Percentiles rank a stretch among this genome's conserved stretches.
phyloP scores from a whole-genome alignment of 2,888 invertebrate genomes.

The Drosophila mettleri region DNA sequence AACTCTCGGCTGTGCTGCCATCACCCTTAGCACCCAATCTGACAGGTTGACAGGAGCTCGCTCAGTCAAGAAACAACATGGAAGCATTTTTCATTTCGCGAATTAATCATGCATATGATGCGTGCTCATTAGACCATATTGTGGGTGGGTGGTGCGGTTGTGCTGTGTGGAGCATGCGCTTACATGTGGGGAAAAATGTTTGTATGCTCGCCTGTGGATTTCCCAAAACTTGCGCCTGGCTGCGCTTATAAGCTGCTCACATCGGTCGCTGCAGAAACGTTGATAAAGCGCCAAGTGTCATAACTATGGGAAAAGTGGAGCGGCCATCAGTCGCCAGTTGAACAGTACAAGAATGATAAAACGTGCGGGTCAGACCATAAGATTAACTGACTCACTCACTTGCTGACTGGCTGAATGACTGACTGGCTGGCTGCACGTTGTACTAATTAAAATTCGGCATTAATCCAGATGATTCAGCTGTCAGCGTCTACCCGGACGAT shows the following conservation, averaged over 20 bases:
- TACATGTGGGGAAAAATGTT: conserved; percentile 4
- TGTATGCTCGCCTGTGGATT: conserved; percentile 23
- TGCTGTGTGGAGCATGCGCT: not conserved
- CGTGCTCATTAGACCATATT: conserved; percentile 54
- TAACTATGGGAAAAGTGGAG: conserved; percentile 54
- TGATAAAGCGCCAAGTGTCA: conserved; percentile 78
- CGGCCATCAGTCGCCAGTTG: conserved; percentile 20
- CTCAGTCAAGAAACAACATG: conserved; percentile 58
- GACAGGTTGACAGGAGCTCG: conserved; percentile 73
- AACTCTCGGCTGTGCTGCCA: conserved; percentile 11
- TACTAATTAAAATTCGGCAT: conserved; percentile 82
- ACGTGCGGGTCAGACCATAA: conserved; percentile 39
- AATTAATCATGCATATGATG: conserved; percentile 65
- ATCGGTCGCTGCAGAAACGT: conserved; percentile 55
- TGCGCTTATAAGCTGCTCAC: conserved; percentile 50
- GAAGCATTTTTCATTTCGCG: conserved; percentile 62
- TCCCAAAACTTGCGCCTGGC: conserved; percentile 44
- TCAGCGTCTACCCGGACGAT: conserved; percentile 51
- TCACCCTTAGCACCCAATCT: conserved; percentile 55
- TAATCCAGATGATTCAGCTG: conserved; percentile 82
- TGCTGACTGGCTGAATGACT: conserved; percentile 1
- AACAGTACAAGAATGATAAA: conserved; percentile 24
- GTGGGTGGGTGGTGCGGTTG: not conserved
- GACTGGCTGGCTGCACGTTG: conserved; percentile 51
- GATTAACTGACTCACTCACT: conserved; percentile 40